Evolutionary conservation across 1,140 invertebrate genomes (phyloP), one percentile per base, ranked within the genome.

Genomic region (Lasioglossum albipes): DNA sequence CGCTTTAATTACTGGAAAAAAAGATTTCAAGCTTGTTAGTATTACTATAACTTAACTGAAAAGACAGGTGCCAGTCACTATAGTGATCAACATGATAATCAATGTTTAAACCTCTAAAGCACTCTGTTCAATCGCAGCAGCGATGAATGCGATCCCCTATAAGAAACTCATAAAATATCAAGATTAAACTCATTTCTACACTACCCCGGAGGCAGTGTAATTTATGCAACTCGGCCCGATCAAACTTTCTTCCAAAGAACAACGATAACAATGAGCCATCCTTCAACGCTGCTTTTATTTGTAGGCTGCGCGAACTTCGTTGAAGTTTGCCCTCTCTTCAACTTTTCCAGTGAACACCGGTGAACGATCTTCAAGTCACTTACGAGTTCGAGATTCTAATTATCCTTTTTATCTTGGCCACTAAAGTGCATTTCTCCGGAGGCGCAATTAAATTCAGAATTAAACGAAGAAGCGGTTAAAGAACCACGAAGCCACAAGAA

Each of bases 371-470:
- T 27, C 27, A 27, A 27, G n/a, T 70, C 27, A 7, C 22, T 22
- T 12, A 20, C 49, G 10, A 10, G 49, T 13, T 12, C 45, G 9
- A n/a, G 61, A 13, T 45, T 27, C 73, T 73, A 79, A 79, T 79
- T 73, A 79, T 79, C 49, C 49, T 72, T 73, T 73, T 79, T 73
- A 72, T 79, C 59, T n/a, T 16, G 22, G 27, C 20, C 75, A 12
- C 68, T 45, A 65, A 27, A 69, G 59, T 41, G 36, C 59, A 31
- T 65, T 27, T 27, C 27, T 27, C 27, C 1, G 27, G 27, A 27
- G 36, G 36, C 1, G 3, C 36, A 36, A 36, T 36, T 36, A 36
- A 36, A 36, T 36, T 36, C 36, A 36, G 36, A 36, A 36, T 36
- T 36, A 36, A 36, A 36, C 5, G 36, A 5, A 36, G 36, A 36